Evolutionary conservation across 2,113 vertebrate species (phyloP), one percentile per base, ranked within the genome.

Genomic region (Steatornis caripensis): DNA sequence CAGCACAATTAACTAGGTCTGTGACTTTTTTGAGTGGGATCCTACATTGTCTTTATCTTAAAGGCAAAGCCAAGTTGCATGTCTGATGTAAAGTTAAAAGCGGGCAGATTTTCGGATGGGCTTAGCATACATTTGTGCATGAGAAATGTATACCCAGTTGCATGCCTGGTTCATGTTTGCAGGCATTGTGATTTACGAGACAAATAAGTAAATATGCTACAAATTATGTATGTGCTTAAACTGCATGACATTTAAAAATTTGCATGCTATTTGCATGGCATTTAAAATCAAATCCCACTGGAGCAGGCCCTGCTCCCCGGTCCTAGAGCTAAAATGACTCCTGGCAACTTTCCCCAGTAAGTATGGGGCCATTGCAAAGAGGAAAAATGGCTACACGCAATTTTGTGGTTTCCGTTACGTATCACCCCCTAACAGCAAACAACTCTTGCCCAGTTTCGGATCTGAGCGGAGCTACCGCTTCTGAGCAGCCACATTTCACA

Each of bases 111-210:
- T 94, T 88, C 1, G 6, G 15, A 3, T 29, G 16, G 32, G 9
- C 27, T 77, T 43, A 22, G 3, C 2, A 0, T 39, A 11, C 4
- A 0, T 60, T 55, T 54, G 58, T 45, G 23, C 16, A 2, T 60
- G 34, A 57, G 34, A 57, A 49, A 20, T 8, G 5, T 7, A 3
- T 7, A 5, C 1, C 0, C 8, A 7, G 29, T 30, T n/a, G 23
- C 49, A 18, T 0, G 0, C n/a, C 53, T 54, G 19, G 27, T 84
- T 81, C 78, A 11, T 26, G 46, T 66, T 65, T 4, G 0, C 51
- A 8, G 29, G 34, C 39, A 1, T 46, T 39, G 46, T 68, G 60
- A 78, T 84, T 87, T 84, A 70, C 17, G 18, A 84, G 20, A 78
- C 60, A 49, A 37, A 61, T 66, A 68, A 85, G 32, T 75, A 90